Percentiles rank a stretch among this genome's conserved stretches.
Conservation (phyloP, 2,797 vertebrate species). For the Sebastes nivosus region DNA sequence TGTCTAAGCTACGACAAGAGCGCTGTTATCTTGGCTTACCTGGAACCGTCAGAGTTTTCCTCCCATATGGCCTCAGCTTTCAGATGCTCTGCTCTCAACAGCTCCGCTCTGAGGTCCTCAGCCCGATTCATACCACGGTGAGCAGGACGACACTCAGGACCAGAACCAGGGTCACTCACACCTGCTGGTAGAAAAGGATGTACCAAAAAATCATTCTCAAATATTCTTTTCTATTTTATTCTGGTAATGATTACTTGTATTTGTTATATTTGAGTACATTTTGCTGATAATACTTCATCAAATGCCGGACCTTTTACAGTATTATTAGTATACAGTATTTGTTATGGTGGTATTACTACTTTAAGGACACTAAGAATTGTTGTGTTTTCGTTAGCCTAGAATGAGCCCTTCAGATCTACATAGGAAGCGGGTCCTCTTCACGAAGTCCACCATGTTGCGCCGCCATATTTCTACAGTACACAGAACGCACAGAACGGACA, state of each 20-base stretch:
- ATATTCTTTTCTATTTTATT: background rate
- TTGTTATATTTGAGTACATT: background rate
- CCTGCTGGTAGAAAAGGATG: constrained; percentile 44
- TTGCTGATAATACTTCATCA: background rate
- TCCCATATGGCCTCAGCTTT: constrained; percentile 83
- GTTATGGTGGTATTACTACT: background rate
- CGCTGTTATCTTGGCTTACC: constrained; percentile 65
- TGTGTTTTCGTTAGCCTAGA: too few relatives aligned
- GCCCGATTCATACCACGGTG: constrained; percentile 71
- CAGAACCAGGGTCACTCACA: constrained; percentile 55
- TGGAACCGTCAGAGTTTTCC: constrained; percentile 70
- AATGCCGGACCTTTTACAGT: background rate
- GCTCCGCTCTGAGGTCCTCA: constrained; percentile 82
- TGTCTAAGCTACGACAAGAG: constrained; percentile 31
- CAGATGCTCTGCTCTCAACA: constrained; percentile 80
- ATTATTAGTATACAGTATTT: background rate
- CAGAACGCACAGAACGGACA: too few relatives aligned
- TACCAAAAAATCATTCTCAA: background rate
- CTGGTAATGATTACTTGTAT: background rate
- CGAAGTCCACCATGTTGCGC: too few relatives aligned
- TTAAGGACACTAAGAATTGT: too few relatives aligned
- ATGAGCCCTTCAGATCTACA: too few relatives aligned
- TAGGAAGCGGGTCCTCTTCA: too few relatives aligned
- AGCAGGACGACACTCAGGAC: constrained; percentile 62
- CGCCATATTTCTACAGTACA: too few relatives aligned